These are phyloP conservation scores for Griposia aprilina DNA, from an alignment of 2,888 invertebrate genomes.

Conservation along the genomic window DNA sequence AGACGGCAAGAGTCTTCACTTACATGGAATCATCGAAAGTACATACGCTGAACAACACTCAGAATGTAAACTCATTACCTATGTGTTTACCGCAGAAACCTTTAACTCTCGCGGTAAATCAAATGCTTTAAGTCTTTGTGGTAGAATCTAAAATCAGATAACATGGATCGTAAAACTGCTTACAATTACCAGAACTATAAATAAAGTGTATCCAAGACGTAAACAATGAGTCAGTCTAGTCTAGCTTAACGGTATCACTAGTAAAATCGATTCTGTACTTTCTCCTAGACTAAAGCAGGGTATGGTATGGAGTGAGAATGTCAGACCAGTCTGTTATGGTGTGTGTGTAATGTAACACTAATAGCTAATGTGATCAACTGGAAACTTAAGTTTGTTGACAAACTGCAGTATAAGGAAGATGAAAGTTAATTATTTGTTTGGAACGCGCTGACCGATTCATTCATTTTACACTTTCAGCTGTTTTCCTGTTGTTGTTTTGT, in stretches of 20 bases:
- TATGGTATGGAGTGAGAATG: constrained; percentile 64
- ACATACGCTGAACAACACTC: constrained; percentile 45
- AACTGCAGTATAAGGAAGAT: constrained; percentile 9
- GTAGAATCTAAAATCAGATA: constrained; percentile 58
- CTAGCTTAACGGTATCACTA: constrained; percentile 64
- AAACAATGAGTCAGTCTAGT: constrained; percentile 73
- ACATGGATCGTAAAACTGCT: constrained; percentile 57
- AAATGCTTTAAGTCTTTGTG: constrained; percentile 48
- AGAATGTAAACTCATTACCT: constrained; percentile 50
- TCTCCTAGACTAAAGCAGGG: constrained; percentile 75
- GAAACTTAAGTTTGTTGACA: constrained; percentile 25
- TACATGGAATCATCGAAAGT: constrained; percentile 51
- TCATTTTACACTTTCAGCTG: not conserved
- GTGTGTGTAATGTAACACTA: constrained; percentile 56
- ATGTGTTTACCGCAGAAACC: constrained; percentile 47
- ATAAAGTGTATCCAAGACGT: constrained; percentile 63
- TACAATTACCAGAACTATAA: constrained; percentile 65
- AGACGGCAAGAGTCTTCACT: constrained; percentile 63
- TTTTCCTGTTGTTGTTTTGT: constrained; percentile 1
- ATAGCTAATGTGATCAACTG: constrained; percentile 42
- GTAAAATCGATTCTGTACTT: constrained; percentile 75
- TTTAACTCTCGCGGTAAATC: constrained; percentile 49
- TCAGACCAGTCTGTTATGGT: constrained; percentile 63
- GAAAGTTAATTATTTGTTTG: constrained; percentile 11
- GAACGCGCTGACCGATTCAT: not conserved